phyloP scores from a whole-genome alignment of 2,797 vertebrate species.

The Salarias fasciatus region DNA sequence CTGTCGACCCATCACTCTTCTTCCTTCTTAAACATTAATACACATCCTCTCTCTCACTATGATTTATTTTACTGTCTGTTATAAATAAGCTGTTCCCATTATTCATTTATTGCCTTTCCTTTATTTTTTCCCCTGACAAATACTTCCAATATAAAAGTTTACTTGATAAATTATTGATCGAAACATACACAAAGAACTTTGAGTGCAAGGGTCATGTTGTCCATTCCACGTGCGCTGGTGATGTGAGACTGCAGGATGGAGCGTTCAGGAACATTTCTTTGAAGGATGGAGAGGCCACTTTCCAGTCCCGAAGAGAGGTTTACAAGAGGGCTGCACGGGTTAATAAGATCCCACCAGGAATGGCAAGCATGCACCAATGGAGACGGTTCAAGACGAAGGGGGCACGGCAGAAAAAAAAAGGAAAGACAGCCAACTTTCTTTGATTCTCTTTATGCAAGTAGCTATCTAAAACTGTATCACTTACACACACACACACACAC shows the following conservation, averaged over 20 bases:
- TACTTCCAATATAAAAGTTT: slow-evolving; percentile 50
- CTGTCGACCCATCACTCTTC: slow-evolving; percentile 9
- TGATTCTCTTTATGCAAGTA: too few species aligned
- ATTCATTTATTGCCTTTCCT: slow-evolving; percentile 41
- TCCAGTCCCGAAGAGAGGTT: slow-evolving; percentile 29
- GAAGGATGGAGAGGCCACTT: slow-evolving; percentile 7
- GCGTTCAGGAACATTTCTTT: slow-evolving; percentile 3
- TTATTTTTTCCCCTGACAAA: slow-evolving; percentile 26
- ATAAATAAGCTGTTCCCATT: slow-evolving; percentile 33
- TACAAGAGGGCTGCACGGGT: slow-evolving; percentile 23
- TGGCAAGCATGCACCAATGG: slow-evolving; percentile 3
- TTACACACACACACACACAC: too few species aligned
- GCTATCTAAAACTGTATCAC: too few species aligned
- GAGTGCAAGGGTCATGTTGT: neutral
- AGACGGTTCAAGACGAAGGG: neutral
- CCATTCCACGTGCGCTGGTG: slow-evolving; percentile 13
- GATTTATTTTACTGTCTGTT: slow-evolving; percentile 27
- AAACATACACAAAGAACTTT: slow-evolving; percentile 20
- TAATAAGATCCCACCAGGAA: slow-evolving; percentile 38
- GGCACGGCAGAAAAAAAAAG: slow-evolving; percentile 8
- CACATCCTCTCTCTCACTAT: neutral
- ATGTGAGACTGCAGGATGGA: slow-evolving; percentile 20
- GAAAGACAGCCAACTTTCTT: too few species aligned
- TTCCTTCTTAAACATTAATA: slow-evolving; percentile 2
- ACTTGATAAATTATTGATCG: slow-evolving; percentile 56